Conservation (phyloP, 2,113 vertebrate genomes). For the Capricornis sumatraensis region DNA sequence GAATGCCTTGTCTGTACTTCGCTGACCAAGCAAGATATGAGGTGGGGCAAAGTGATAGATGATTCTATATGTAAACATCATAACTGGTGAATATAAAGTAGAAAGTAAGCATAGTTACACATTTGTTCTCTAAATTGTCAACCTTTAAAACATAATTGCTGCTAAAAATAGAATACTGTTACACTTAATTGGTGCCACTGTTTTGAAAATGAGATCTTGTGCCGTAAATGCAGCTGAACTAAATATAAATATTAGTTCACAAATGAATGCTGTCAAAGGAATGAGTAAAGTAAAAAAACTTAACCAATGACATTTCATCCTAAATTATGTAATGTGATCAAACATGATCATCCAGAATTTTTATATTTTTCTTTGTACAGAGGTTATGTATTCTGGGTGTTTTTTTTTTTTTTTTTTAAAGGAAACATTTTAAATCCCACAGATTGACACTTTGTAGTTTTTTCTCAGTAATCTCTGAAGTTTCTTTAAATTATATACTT, state of each 20-base stretch:
- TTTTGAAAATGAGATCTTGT: constrained; percentile 77
- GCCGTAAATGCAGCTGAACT: constrained; percentile 72
- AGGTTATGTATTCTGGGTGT: constrained; percentile 58
- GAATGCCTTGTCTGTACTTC: neutral
- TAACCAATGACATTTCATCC: constrained; percentile 45
- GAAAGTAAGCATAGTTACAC: constrained; percentile 80
- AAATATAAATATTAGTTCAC: constrained; percentile 37
- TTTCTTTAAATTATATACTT: constrained; percentile 66
- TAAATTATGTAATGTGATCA: constrained; percentile 57
- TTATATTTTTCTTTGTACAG: constrained; percentile 66
- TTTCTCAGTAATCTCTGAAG: constrained; percentile 54
- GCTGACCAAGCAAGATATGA: constrained; percentile 53
- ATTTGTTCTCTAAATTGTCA: constrained; percentile 80
- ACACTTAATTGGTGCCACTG: constrained; percentile 79
- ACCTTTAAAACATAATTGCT: constrained; percentile 82
- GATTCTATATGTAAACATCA: constrained; percentile 79
- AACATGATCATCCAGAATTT: constrained; percentile 34
- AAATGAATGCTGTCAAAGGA: constrained; percentile 53
- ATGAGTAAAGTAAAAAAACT: constrained; percentile 23
- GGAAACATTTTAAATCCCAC: constrained; percentile 54
- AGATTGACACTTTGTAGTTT: constrained; percentile 48
- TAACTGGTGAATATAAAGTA: constrained; percentile 79
- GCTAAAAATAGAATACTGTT: constrained; percentile 85
- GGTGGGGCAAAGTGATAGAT: constrained; percentile 49
- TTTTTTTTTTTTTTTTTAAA: constrained; percentile 49